Conservation (phyloP, 2,888 invertebrate genomes). For the Dynastes hyllus region DNA sequence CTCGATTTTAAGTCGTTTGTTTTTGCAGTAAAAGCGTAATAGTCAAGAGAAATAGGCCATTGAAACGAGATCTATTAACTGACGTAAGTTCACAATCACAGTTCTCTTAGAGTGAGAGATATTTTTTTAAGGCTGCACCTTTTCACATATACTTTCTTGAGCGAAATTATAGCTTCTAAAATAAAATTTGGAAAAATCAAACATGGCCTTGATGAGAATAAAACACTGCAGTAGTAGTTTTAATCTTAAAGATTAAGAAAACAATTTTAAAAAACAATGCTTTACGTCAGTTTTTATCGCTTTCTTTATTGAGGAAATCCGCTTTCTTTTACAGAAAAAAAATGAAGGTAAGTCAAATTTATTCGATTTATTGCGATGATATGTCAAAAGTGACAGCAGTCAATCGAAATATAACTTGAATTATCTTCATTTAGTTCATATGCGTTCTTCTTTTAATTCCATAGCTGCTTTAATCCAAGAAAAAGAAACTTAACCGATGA, state of each 20-base stretch:
- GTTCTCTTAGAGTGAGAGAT: slow-evolving; percentile 29
- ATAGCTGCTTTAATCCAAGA: neutral
- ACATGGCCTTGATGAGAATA: too few relatives aligned
- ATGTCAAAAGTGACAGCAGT: too few relatives aligned
- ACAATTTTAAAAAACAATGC: neutral
- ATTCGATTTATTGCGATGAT: neutral
- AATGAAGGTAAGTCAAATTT: neutral
- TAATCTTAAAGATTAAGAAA: neutral
- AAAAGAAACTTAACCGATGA: neutral
- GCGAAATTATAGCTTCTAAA: too few relatives aligned
- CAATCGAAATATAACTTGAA: neutral
- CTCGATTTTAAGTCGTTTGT: slow-evolving; percentile 18
- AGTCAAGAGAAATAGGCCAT: neutral
- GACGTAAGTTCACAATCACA: slow-evolving; percentile 27
- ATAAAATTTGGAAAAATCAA: too few relatives aligned
- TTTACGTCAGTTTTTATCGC: slow-evolving; percentile 29
- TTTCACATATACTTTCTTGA: neutral
- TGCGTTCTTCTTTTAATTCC: slow-evolving; percentile 6
- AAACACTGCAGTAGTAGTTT: too few relatives aligned
- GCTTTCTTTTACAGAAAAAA: slow-evolving; percentile 2
- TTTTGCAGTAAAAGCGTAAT: slow-evolving; percentile 34
- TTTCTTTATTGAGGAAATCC: neutral
- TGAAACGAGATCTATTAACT: slow-evolving; percentile 25
- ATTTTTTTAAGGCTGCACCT: slow-evolving; percentile 33
- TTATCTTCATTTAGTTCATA: neutral